phyloP scores from a whole-genome alignment of 2,797 vertebrate genomes.

The Smutsia temminckii region DNA sequence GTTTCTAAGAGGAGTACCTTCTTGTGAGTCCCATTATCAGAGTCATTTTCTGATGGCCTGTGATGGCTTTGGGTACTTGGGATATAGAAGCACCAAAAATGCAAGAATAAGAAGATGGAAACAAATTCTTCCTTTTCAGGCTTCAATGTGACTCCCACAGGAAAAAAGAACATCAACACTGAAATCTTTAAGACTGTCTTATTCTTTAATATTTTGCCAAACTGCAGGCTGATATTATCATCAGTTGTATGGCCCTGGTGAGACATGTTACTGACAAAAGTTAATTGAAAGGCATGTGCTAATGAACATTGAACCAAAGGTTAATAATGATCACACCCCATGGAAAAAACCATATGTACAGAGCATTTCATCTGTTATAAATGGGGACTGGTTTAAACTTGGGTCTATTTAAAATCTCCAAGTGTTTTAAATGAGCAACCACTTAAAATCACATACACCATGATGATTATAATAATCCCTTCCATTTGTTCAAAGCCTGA shows the following conservation, averaged over 20 bases:
- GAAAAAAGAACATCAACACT: not conserved
- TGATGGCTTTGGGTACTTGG: not conserved
- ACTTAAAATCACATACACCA: slow-evolving; percentile 52
- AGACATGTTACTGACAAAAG: not conserved
- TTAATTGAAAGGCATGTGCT: not conserved
- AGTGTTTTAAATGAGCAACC: not conserved
- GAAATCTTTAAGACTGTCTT: not conserved
- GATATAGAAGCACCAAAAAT: not conserved
- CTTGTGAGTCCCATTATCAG: not conserved
- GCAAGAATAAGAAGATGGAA: not conserved
- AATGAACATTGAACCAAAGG: slow-evolving; percentile 11
- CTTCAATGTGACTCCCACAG: not conserved
- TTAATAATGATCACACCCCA: not conserved
- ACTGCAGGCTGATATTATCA: not conserved
- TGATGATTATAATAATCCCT: slow-evolving; percentile 40
- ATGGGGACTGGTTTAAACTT: slow-evolving; percentile 25
- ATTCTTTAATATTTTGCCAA: slow-evolving; percentile 26
- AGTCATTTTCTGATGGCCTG: not conserved
- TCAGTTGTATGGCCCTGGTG: not conserved
- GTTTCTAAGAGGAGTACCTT: not conserved
- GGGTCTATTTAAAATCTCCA: slow-evolving; percentile 24
- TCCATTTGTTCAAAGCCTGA: slow-evolving; percentile 52
- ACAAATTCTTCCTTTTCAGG: not conserved
- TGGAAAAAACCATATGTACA: not conserved
- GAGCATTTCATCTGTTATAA: not conserved